Evolutionary conservation across 2,888 invertebrate genomes (phyloP), one percentile per base, ranked within the genome.

Genomic region (Drosophila algonquin): DNA sequence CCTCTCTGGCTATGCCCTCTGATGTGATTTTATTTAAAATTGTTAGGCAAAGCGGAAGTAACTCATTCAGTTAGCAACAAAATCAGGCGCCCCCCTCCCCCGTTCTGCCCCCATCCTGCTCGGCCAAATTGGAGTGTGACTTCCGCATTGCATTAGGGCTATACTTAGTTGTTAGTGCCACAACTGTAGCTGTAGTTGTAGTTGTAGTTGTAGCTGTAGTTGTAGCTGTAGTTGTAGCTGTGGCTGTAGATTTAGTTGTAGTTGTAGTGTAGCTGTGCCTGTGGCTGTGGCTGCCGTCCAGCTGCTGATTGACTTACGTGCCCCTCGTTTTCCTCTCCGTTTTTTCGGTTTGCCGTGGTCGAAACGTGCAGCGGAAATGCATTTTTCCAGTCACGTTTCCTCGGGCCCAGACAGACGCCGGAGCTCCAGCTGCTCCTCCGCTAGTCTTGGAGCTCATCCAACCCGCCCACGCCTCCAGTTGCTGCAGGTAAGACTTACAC

Each of bases 231-330:
- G 21, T 35, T 61, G n/a, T 7, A 46, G 0, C 35, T 70, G 55
- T 52, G 67, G 63, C 47, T 73, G 69, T n/a, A n/a, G n/a, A n/a
- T n/a, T n/a, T n/a, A n/a, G n/a, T n/a, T n/a, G n/a, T n/a, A 18
- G 18, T 18, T 21, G 21, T 1, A 40, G 14, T 40, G 55, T 32
- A 40, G 55, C 21, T 65, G 44, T 16, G 54, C 16, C 44, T 61
- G n/a, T 7, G 35, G 0, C 35, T 70, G 55, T 52, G 67, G 63
- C 47, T 73, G 69, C 69, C 74, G 81, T 73, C 71, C 85, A 75
- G 77, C 71, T 81, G 73, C 79, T 87, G 87, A 81, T 87, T 83
- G 88, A 87, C 88, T 87, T 87, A 83, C 85, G 82, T 87, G 85
- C 73, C 75, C 69, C 80, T 83, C 80, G 86, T 88, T 83, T 76